Conservation (phyloP, 2,797 vertebrate genomes). For the Pseudochirops cupreus region DNA sequence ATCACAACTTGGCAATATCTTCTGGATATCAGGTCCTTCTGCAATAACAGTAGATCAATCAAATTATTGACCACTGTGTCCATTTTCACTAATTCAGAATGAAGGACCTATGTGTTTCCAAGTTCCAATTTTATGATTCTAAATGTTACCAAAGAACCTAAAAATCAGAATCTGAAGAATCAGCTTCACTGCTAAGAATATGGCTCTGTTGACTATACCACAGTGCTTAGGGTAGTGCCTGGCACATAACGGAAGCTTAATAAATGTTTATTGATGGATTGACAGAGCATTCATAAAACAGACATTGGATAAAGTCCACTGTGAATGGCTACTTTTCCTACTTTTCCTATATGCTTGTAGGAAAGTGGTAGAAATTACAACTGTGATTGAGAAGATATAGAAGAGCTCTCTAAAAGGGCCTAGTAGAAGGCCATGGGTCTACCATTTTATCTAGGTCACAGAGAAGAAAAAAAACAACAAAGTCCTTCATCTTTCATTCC, state of each 20-base stretch:
- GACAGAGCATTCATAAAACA: background rate
- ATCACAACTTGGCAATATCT: background rate
- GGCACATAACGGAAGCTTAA: background rate
- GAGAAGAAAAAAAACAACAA: background rate
- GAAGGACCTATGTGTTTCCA: background rate
- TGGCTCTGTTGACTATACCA: background rate
- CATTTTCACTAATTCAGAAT: background rate
- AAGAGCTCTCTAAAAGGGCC: background rate
- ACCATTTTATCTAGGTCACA: background rate
- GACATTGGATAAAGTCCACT: background rate
- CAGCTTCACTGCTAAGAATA: rapidly evolving
- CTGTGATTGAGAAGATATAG: background rate
- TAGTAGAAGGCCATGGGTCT: background rate
- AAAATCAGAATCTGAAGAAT: background rate
- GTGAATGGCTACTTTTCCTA: too few relatives aligned
- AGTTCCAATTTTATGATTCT: constrained; percentile 29
- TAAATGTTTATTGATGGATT: background rate
- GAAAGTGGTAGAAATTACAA: background rate
- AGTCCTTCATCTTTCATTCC: background rate
- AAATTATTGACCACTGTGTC: constrained; percentile 35
- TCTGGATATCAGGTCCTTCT: constrained; percentile 9
- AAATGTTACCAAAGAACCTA: background rate
- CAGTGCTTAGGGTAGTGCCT: background rate
- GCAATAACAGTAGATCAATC: constrained; percentile 37
- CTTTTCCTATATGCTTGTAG: background rate